Conservation (phyloP, 2,888 invertebrate species). For the Tipula unca region DNA sequence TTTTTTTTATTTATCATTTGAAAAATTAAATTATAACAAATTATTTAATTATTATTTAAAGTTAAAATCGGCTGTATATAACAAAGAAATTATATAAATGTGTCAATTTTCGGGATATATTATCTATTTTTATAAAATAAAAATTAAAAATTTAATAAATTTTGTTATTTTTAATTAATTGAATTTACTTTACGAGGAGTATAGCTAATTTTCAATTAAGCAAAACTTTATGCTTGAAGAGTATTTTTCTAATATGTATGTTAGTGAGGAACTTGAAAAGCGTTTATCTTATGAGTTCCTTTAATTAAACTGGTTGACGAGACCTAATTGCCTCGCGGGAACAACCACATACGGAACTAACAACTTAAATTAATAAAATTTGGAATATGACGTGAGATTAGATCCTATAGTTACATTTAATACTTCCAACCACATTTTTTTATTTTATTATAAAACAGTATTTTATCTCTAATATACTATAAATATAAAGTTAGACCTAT, state of each 20-base stretch:
- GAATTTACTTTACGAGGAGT: too few relatives aligned
- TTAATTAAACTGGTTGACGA: too few relatives aligned
- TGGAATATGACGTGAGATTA: too few relatives aligned
- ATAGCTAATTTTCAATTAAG: too few relatives aligned
- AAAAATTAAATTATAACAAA: background rate
- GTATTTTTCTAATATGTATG: too few relatives aligned
- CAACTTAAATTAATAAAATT: too few relatives aligned
- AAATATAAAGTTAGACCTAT: background rate
- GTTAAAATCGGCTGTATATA: background rate
- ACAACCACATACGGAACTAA: too few relatives aligned
- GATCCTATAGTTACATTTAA: too few relatives aligned
- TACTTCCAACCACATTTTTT: background rate
- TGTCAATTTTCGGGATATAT: constrained; percentile 2
- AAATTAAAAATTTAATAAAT: background rate
- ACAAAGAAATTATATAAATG: background rate
- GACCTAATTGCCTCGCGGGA: too few relatives aligned
- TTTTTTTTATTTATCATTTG: background rate
- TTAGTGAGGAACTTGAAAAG: too few relatives aligned
- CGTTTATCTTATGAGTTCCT: too few relatives aligned
- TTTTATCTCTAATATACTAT: background rate
- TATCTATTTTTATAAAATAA: constrained; percentile 14
- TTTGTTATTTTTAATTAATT: background rate
- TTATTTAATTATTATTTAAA: constrained; percentile 2
- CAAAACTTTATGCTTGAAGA: too few relatives aligned
- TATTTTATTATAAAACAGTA: background rate